phyloP scores from a whole-genome alignment of 2,797 vertebrate genomes.

The Danio tinwini region DNA sequence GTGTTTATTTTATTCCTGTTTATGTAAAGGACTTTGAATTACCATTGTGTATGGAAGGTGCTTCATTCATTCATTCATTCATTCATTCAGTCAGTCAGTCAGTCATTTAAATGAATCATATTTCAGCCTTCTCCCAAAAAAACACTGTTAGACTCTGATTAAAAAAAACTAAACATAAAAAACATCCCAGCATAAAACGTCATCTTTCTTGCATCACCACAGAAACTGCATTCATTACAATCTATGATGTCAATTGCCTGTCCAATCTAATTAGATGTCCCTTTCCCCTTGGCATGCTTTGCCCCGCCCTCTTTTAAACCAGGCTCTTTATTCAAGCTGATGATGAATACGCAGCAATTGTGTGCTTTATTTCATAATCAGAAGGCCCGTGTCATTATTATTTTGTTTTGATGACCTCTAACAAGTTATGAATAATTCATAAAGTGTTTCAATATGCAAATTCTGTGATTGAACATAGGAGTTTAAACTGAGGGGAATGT shows the following conservation, averaged over 20 bases:
- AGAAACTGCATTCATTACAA: conserved; percentile 22
- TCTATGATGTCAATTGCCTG: conserved; percentile 26
- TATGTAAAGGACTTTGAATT: too few species aligned
- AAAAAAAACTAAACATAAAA: neutral
- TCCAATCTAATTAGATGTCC: conserved; percentile 29
- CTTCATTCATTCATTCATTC: too few species aligned
- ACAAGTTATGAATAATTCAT: conserved; percentile 58
- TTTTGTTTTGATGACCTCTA: conserved; percentile 50
- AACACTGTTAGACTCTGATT: neutral
- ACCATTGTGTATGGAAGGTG: too few species aligned
- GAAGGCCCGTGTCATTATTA: conserved; percentile 42
- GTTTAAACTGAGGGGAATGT: conserved; percentile 43
- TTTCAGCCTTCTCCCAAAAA: neutral
- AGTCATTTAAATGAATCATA: too few species aligned
- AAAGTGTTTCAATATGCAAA: conserved; percentile 50
- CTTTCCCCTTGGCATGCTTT: conserved; percentile 39
- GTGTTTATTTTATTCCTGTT: too few species aligned
- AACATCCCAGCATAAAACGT: neutral
- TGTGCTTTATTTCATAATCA: conserved; percentile 40
- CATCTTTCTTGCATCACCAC: conserved; percentile 1
- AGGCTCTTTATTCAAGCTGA: conserved; percentile 37
- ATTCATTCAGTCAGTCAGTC: too few species aligned
- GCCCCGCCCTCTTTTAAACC: conserved; percentile 31
- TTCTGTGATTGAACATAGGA: conserved; percentile 45
- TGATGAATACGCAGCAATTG: conserved; percentile 38